phyloP scores from a whole-genome alignment of 2,113 vertebrate genomes.

The Catharus bicknelli region DNA sequence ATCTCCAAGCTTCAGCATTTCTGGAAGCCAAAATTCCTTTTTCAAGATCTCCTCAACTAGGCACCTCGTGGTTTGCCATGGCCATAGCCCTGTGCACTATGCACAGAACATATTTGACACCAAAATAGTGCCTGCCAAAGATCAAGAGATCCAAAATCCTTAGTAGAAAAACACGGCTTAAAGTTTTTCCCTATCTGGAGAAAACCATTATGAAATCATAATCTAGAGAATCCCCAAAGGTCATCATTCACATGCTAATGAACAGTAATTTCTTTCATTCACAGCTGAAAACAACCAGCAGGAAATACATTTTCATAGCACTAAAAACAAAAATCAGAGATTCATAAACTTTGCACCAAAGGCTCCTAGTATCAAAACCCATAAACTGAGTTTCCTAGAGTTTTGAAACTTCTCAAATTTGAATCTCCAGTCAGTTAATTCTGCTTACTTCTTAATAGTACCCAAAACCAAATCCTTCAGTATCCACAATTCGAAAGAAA shows the following conservation, averaged over 20 bases:
- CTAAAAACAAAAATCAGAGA: background rate
- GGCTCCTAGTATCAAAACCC: background rate
- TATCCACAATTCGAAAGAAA: background rate
- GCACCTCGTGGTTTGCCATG: background rate
- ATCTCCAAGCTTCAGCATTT: background rate
- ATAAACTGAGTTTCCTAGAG: background rate
- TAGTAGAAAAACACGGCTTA: rapidly evolving
- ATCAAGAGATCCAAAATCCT: background rate
- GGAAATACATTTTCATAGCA: background rate
- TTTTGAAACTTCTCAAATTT: background rate
- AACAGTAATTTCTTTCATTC: background rate
- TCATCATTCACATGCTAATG: background rate
- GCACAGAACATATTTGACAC: background rate
- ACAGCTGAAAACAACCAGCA: background rate
- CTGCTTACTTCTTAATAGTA: background rate
- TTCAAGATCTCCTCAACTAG: background rate
- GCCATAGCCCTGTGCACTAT: too few relatives aligned
- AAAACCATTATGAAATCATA: background rate
- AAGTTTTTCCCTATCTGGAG: background rate
- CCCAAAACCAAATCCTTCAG: background rate
- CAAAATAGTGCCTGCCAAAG: background rate
- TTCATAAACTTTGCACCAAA: background rate
- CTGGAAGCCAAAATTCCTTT: background rate
- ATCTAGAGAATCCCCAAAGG: background rate
- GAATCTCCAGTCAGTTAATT: background rate